These are phyloP conservation scores for Festucalex cinctus DNA, from an alignment of 2,113 vertebrate species.

Conservation along the genomic window DNA sequence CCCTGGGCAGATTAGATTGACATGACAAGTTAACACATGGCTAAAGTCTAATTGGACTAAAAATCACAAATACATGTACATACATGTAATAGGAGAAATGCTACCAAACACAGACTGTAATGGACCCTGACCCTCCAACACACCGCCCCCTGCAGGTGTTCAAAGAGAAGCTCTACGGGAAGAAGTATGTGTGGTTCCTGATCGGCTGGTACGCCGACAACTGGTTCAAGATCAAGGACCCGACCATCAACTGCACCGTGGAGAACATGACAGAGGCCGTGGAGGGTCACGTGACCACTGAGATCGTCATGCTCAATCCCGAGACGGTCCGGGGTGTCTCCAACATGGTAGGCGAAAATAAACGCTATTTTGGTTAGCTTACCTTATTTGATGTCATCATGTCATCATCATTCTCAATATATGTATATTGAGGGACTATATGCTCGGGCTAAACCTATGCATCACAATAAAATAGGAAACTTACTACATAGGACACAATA, in stretches of 20 bases:
- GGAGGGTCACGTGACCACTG: conserved; percentile 92
- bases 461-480: too few relatives aligned
- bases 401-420: too few relatives aligned
- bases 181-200: conserved; percentile 95
- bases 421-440: too few relatives aligned
- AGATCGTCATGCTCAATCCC: conserved; percentile 95
- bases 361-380: neutral
- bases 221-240: conserved; percentile 94
- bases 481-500: too few relatives aligned
- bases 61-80: too few relatives aligned
- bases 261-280: conserved; percentile 94
- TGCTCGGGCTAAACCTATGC: too few relatives aligned
- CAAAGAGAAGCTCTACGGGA: conserved; percentile 94
- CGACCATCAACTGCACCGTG: conserved; percentile 91
- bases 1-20: too few relatives aligned
- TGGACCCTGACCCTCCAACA: too few relatives aligned
- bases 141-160: conserved; percentile 76
- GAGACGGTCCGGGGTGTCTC: conserved; percentile 91
- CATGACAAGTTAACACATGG: too few relatives aligned
- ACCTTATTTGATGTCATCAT: neutral
- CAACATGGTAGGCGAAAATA: conserved; percentile 79
- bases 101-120: too few relatives aligned
- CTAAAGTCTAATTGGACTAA: too few relatives aligned
- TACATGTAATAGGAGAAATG: too few relatives aligned
- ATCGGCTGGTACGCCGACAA: conserved; percentile 97